Evolutionary conservation across 2,888 invertebrate genomes (phyloP).

Genomic region (Agrotis exclamationis): DNA sequence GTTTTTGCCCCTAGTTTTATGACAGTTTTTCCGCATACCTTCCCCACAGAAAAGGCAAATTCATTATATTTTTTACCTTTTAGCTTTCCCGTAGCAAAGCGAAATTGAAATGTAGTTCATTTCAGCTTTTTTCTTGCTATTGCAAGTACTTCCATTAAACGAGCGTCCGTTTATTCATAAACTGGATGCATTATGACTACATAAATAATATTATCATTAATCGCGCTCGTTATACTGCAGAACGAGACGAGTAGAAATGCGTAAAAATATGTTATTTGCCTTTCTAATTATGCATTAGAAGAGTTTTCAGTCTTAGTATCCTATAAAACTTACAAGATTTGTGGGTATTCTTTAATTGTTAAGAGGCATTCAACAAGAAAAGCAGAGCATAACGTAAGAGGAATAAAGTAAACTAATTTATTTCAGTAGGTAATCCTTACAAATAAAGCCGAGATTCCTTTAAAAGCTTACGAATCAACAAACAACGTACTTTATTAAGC

Average conservation of each 20-base stretch:
- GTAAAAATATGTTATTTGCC: no score
- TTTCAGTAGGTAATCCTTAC: no score
- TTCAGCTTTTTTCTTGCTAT: conserved; percentile 20
- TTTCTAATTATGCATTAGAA: neutral
- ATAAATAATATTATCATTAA: conserved; percentile 6
- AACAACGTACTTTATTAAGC: neutral
- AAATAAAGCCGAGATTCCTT: neutral
- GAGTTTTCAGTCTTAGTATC: neutral
- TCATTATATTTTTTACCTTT: conserved; percentile 43
- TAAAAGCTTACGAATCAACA: neutral
- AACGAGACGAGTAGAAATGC: neutral
- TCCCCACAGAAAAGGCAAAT: conserved; percentile 34
- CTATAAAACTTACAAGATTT: neutral
- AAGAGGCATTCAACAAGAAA: neutral
- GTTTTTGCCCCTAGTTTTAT: conserved; percentile 20
- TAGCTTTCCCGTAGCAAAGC: conserved; percentile 17
- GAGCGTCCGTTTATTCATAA: conserved; percentile 15
- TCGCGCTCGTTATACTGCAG: neutral
- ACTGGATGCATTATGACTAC: neutral
- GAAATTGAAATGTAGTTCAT: conserved; percentile 57
- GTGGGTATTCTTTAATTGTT: neutral
- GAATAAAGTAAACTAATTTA: no score
- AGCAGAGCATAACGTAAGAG: neutral
- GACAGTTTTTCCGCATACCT: conserved; percentile 21
- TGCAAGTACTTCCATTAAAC: neutral